These are phyloP conservation scores for Osmerus eperlanus DNA, from an alignment of 2,113 vertebrate genomes.

Conservation along the genomic window DNA sequence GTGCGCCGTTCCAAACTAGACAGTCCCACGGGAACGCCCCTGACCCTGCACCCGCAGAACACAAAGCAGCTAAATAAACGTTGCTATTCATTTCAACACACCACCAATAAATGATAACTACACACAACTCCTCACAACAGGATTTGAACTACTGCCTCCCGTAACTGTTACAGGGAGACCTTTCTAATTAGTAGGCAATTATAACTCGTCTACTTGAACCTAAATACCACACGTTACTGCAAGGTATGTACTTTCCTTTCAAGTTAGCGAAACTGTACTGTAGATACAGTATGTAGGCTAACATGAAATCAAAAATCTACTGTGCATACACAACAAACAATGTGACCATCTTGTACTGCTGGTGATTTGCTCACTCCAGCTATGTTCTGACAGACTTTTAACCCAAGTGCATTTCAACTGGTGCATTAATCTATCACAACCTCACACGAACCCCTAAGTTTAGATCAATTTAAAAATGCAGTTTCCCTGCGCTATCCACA, in stretches of 20 bases:
- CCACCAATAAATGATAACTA: constrained; percentile 9
- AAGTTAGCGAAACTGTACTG: not conserved
- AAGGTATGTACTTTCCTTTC: too few relatives aligned
- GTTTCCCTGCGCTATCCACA: too few relatives aligned
- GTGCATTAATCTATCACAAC: constrained; percentile 67
- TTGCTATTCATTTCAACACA: constrained; percentile 66
- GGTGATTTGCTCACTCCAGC: too few relatives aligned
- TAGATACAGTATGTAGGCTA: constrained; percentile 22
- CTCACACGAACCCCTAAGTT: too few relatives aligned
- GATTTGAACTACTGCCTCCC: not conserved
- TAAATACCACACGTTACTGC: too few relatives aligned
- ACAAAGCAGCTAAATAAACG: constrained; percentile 51
- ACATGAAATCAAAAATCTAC: not conserved
- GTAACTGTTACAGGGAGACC: constrained; percentile 33
- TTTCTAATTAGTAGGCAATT: constrained; percentile 33
- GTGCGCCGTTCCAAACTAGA: constrained; percentile 58
- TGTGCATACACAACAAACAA: too few relatives aligned
- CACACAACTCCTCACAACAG: not conserved
- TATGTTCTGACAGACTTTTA: too few relatives aligned
- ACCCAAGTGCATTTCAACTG: constrained; percentile 49
- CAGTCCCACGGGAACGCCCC: constrained; percentile 69
- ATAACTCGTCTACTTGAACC: too few relatives aligned
- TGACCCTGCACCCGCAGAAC: constrained; percentile 66
- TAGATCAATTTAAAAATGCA: too few relatives aligned
- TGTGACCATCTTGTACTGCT: too few relatives aligned